Conservation (phyloP, 1,140 invertebrate genomes). For the Euborellia annulipes region DNA sequence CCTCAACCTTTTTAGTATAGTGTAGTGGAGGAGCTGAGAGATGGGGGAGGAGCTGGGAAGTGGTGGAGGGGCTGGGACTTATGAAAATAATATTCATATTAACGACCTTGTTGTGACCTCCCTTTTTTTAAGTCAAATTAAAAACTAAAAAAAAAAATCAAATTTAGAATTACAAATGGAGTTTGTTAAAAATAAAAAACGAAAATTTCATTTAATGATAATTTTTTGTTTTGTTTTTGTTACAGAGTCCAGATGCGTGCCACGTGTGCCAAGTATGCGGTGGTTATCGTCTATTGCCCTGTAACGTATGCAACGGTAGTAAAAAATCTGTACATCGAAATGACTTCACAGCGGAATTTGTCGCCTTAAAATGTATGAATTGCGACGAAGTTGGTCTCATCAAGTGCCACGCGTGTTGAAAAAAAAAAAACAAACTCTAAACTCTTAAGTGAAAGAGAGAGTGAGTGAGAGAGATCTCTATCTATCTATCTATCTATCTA, state of each 20-base stretch:
- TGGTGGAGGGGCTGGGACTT: no score
- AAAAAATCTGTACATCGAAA: constrained; percentile 90
- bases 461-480: no score
- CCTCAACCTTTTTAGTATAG: no score
- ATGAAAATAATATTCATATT: no score
- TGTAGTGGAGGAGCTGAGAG: no score
- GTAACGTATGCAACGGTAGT: constrained; percentile 79
- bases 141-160: no score
- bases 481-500: no score
- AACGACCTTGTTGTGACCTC: constrained; percentile 1
- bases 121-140: no score
- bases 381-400: constrained; percentile 89
- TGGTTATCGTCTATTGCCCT: constrained; percentile 76
- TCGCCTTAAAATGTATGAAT: constrained; percentile 89
- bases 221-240: constrained; percentile 22
- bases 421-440: constrained; percentile 6
- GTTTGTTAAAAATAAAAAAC: background rate
- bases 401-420: constrained; percentile 60
- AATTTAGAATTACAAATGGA: no score
- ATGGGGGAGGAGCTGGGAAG: no score
- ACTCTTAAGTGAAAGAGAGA: no score
- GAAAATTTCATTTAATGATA: background rate
- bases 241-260: constrained; percentile 59
- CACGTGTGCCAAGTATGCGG: constrained; percentile 74
- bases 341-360: constrained; percentile 83